Evolutionary conservation across 2,797 vertebrate genomes (phyloP).

Genomic region (Coregonus sp.): DNA sequence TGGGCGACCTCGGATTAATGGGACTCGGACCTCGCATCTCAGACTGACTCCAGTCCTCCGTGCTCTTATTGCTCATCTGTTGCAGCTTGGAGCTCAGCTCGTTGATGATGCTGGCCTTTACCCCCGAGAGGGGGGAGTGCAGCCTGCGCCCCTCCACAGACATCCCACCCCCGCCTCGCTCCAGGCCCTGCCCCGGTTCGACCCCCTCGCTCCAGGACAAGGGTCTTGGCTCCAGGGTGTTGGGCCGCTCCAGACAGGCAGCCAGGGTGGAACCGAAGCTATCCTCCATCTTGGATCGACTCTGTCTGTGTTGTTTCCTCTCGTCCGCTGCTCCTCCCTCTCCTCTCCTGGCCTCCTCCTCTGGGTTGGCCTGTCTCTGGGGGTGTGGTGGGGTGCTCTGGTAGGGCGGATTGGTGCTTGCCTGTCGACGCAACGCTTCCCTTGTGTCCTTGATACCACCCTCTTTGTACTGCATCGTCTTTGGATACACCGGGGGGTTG

Average conservation of each 20-base stretch:
- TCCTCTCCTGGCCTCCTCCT: constrained; percentile 56
- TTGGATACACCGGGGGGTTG: constrained; percentile 72
- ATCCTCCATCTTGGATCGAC: constrained; percentile 64
- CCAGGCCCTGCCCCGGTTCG: constrained; percentile 51
- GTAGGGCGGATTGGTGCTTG: constrained; percentile 70
- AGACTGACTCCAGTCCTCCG: constrained; percentile 71
- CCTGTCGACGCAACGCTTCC: constrained; percentile 71
- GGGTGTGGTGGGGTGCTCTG: constrained; percentile 45
- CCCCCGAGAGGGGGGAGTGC: constrained; percentile 81
- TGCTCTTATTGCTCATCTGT: constrained; percentile 83
- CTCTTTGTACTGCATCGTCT: constrained; percentile 69
- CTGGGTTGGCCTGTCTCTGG: constrained; percentile 66
- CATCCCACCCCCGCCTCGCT: constrained; percentile 42
- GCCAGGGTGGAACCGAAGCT: constrained; percentile 64
- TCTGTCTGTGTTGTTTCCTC: constrained; percentile 51
- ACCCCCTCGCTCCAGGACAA: constrained; percentile 53
- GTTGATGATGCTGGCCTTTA: constrained; percentile 91
- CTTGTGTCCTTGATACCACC: constrained; percentile 36
- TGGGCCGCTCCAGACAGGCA: constrained; percentile 70
- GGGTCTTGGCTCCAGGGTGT: constrained; percentile 51
- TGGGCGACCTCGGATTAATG: constrained; percentile 64
- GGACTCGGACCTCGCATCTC: neutral
- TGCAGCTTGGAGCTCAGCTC: constrained; percentile 92
- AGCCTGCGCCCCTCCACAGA: constrained; percentile 71
- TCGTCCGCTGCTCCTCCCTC: constrained; percentile 49